A percentile compares a stretch with the other conserved stretches of the same genome.
phyloP scores from a whole-genome alignment of 53 echinoderm and acorn worm species.

The Arbacia lixula region DNA sequence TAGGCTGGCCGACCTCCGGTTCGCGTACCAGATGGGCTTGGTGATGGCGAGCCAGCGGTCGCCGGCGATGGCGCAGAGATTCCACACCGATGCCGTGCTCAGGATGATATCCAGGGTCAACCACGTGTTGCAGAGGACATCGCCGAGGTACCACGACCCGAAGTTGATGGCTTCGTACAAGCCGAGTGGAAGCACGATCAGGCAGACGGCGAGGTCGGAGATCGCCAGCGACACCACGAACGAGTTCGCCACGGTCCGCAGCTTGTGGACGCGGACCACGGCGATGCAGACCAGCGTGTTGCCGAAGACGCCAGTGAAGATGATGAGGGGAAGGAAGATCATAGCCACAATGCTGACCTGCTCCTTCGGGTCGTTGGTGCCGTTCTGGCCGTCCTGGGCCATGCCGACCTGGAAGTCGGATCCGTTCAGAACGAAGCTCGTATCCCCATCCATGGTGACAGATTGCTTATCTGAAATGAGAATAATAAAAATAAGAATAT shows the following conservation, averaged over 20 bases:
- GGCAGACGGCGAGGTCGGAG: constrained; percentile 35
- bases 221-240: constrained; percentile 51
- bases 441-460: too few species aligned
- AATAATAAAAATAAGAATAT: too few species aligned
- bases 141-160: constrained; percentile 32
- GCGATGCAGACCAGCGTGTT: constrained; percentile 45
- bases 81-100: constrained; percentile 50
- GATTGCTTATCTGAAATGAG: too few species aligned
- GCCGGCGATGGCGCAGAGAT: constrained; percentile 45
- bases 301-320: constrained; percentile 27
- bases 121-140: constrained; percentile 43
- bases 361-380: constrained; percentile 32
- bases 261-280: constrained; percentile 45
- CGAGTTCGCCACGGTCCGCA: constrained; percentile 48
- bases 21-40: constrained; percentile 55
- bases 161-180: constrained; percentile 23
- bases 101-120: constrained; percentile 31
- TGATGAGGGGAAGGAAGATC: constrained; percentile 33
- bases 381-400: not conserved
- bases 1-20: constrained; percentile 8
- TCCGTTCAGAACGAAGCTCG: too few species aligned
- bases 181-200: constrained; percentile 45
- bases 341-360: constrained; percentile 42
- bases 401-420: not conserved
- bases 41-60: constrained; percentile 57